Evolutionary conservation across 2,888 invertebrate genomes (phyloP), one percentile per base, ranked within the genome.

Genomic region (Capitulum mitella): DNA sequence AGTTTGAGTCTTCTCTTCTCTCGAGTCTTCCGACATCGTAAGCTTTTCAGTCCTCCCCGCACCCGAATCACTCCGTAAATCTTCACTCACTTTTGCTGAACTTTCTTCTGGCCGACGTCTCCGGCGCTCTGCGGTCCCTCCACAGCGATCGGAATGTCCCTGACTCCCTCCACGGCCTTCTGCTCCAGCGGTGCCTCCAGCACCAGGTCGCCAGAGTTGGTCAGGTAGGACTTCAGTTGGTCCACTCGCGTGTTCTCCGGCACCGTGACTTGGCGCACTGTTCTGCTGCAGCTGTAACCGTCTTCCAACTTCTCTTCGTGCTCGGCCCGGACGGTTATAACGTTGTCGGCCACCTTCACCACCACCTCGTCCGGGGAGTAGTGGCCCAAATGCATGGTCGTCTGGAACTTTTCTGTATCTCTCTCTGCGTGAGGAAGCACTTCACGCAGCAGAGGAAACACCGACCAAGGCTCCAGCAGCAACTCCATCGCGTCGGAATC

Each of bases 291-390:
- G 3, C 26, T 26, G 54, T 54, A 54, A 2, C 54, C 54, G 54
- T 54, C 54, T 6, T 14, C 54, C 6, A 26, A 26, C 54, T 54
- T 54, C 54, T 54, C 54, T 26, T 54, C 54, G 54, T 54, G 54
- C 54, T 54, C 54, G 19, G 54, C 54, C 54, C 54, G 54, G 26
- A 54, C 54, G 2, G 54, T 54, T 6, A 54, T 26, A 8, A 54
- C 54, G 54, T 54, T 54, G 54, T 54, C 54, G 54, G 54, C 54
- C 26, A 54, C 54, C 54, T 54, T 54, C 26, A 54, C 54, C 54
- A 54, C 54, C 54, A 54, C 54, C 26, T 54, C 54, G 54, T 54
- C 54, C 2, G 54, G 54, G 6, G 6, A 6, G 54, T 54, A 54
- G 54, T 54, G 54, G 12, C 54, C 54, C 54, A 54, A 26, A 26